Base-by-base conservation (phyloP, 2,888 invertebrate species). In the Agrotis clavis region DNA sequence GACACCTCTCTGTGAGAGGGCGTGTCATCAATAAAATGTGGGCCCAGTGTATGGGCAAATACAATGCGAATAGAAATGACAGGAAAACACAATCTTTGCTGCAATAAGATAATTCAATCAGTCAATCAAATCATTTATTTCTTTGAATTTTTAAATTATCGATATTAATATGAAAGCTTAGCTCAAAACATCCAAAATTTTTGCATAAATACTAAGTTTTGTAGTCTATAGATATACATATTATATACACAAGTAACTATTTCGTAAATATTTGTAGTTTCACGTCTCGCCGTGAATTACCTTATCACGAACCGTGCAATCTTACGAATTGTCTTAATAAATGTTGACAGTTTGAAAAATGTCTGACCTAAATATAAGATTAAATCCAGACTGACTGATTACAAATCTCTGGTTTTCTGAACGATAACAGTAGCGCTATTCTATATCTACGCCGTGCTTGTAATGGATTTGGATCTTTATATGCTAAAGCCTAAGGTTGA, bases 241-340 rank as follows among this genome's bases (percentile, higher is more conserved):
- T 51, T 51, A 9, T 60, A 11, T 53, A 41, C 13, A 16, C n/a
- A 53, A 18, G 25, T 59, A 50, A 50, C 25, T 14, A 61, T 81
- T 81, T 64, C 77, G 60, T 56, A 60, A 77, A 56, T 21, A 16
- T 21, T 19, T 18, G 18, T 63, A 14, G 13, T 14, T 45, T 68
- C 50, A 77, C 68, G n/a, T 67, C n/a, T 54, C 16, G 25, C 54
- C 59, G 67, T 69, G 47, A 69, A 83, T 69, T 50, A 60, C 35
- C 51, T 66, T 83, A 79, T 80, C 83, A 83, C 69, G 63, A 74
- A 67, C n/a, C 19, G 21, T 66, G 65, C 59, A 69, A 82, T 79
- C 62, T 78, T 18, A 57, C 51, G 30, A 67, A 69, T 74, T 64
- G 56, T 61, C 53, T 69, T 63, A 74, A 79, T n/a, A 71, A 67